phyloP scores from a whole-genome alignment of 2,113 vertebrate genomes.

The Microtus oregoni region DNA sequence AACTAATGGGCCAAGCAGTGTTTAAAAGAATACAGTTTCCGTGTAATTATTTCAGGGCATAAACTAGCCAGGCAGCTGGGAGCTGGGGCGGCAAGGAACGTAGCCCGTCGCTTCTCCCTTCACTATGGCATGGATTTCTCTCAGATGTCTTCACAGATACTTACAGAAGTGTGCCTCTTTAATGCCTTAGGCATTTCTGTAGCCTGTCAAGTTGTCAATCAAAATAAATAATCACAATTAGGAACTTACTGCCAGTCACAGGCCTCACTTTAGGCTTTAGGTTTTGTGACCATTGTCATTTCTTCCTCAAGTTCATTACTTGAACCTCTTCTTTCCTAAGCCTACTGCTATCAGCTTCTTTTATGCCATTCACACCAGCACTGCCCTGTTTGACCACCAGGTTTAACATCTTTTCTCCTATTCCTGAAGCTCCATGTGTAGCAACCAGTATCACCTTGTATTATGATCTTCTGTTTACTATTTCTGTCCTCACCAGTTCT shows the following conservation, averaged over 20 bases:
- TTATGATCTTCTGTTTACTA: not conserved
- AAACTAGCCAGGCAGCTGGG: no score
- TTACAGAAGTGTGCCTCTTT: not conserved
- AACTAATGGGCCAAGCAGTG: no score
- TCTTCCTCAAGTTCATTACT: not conserved
- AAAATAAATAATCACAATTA: not conserved
- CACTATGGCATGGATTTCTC: not conserved
- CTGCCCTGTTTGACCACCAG: no score
- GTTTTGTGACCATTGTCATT: not conserved
- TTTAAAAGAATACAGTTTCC: no score
- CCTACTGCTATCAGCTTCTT: not conserved
- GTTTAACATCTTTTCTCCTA: not conserved
- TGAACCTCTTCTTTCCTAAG: not conserved
- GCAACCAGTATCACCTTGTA: not conserved
- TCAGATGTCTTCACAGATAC: not conserved
- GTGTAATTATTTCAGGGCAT: no score
- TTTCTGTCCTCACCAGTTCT: not conserved
- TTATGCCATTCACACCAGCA: not conserved
- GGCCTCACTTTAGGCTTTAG: not conserved
- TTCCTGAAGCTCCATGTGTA: not conserved
- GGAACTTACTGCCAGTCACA: not conserved
- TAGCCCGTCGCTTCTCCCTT: no score
- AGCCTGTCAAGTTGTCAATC: not conserved
- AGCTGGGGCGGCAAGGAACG: no score
- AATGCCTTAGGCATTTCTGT: not conserved